Base-by-base conservation (phyloP, 2,797 vertebrate species). In the Enteromius argenteus region DNA sequence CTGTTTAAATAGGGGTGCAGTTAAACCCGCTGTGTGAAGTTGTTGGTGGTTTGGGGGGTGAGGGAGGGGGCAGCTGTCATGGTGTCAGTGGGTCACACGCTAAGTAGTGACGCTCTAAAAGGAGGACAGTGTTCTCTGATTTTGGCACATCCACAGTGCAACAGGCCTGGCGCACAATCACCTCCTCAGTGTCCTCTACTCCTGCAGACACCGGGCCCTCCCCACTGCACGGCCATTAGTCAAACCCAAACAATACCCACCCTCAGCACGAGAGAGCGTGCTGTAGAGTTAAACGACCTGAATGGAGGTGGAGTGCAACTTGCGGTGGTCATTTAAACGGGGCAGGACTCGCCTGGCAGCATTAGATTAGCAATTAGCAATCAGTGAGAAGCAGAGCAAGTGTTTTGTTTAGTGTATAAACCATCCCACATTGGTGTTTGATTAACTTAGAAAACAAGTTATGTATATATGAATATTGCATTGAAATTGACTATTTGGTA, bases 41-140 rank as follows among this genome's bases (percentile, higher is more conserved):
- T 51, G 49, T 51, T 62, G 51, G 39, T 81, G 79, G 62, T 76
- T 85, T 67, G n/a, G 17, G 27, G 27, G n/a, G 19, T 3, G 21
- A 81, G n/a, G 71, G 42, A 76, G 75, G 56, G 66, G 69, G 84
- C 90, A 89, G 93, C 91, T 92, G 92, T 89, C 85, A 60, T 46
- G n/a, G 84, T 85, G 90, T 92, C 91, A 91, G 84, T 78, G 87
- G 90, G 89, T 90, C 87, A 86, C 86, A 89, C 30, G 72, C 91
- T 83, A 83, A 72, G 91, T 90, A 93, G 92, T 93, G 91, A 1
- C 49, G 86, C 87, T 88, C 87, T 92, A 90, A 93, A 93, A 90
- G 86, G 87, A 89, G 85, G 88, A 89, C 88, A 90, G 89, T 93
- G 90, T 93, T 85, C 84, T 79, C 39, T 6, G 75, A 15, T 71